These are phyloP conservation scores for Loris lydekkerianus DNA, from an alignment of 2,797 vertebrate genomes.

Conservation along the genomic window DNA sequence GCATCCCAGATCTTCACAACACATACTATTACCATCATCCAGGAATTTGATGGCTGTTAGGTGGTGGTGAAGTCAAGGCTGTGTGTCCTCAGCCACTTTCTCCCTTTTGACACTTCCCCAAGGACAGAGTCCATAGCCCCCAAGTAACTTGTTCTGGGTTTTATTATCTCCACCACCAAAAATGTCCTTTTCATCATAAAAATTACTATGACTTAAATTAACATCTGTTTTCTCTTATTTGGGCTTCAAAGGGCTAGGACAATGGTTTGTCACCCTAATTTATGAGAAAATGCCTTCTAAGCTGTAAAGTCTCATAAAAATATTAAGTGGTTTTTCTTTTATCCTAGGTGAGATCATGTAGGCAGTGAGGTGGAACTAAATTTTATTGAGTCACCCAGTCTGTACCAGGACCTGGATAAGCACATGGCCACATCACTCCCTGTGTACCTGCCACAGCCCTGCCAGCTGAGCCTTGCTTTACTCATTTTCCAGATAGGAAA, in stretches of 20 bases:
- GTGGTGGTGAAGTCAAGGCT: neutral
- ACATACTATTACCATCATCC: rapidly evolving
- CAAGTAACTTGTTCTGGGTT: neutral
- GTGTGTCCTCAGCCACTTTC: neutral
- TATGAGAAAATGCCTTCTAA: conserved; percentile 1
- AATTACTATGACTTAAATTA: conserved; percentile 17
- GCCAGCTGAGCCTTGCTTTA: neutral
- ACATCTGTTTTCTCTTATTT: conserved; percentile 49
- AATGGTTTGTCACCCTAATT: conserved; percentile 17
- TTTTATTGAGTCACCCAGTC: neutral
- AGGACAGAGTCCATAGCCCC: neutral
- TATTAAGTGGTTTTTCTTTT: conserved; percentile 2
- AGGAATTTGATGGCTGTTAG: neutral
- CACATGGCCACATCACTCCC: neutral
- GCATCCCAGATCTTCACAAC: neutral
- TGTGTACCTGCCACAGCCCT: neutral
- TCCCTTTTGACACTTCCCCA: neutral
- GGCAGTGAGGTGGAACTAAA: neutral
- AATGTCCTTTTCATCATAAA: neutral
- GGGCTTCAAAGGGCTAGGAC: neutral
- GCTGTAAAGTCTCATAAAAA: conserved; percentile 36
- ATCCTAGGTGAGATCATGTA: neutral
- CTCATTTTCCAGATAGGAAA: conserved; percentile 33
- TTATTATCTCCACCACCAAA: conserved; percentile 28
- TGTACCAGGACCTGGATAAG: neutral